Conservation (phyloP, 2,888 invertebrate genomes). For the Linnaemya vulpina region DNA sequence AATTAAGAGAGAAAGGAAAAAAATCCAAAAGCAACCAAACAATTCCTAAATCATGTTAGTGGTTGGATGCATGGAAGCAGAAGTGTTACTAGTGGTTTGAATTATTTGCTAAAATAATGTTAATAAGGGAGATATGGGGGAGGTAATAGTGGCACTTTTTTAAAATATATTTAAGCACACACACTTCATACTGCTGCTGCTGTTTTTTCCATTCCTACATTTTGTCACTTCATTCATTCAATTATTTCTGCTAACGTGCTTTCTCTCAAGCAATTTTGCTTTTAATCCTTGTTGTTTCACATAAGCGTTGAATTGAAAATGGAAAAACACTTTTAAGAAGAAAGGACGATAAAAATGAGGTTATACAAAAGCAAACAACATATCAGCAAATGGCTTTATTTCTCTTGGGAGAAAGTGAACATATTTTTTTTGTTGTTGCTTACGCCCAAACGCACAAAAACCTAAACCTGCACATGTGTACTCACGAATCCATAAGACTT, state of each 20-base stretch:
- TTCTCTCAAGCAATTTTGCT: neutral
- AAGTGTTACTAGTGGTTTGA: slow-evolving; percentile 24
- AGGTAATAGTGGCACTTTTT: slow-evolving; percentile 35
- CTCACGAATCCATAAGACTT: neutral
- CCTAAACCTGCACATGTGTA: neutral
- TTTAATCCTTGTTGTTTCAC: slow-evolving; percentile 14
- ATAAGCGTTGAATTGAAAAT: slow-evolving; percentile 16
- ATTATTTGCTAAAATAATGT: slow-evolving; percentile 4
- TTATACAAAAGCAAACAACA: slow-evolving; percentile 45
- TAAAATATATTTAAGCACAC: neutral
- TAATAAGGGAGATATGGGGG: neutral
- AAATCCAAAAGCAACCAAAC: neutral
- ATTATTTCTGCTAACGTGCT: slow-evolving; percentile 7
- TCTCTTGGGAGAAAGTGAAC: slow-evolving; percentile 46
- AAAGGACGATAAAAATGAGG: neutral
- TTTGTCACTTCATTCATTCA: slow-evolving; percentile 57
- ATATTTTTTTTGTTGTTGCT: neutral
- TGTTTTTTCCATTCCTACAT: slow-evolving; percentile 42
- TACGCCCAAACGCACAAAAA: neutral
- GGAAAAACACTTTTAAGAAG: neutral
- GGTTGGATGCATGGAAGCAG: neutral
- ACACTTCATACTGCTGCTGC: neutral
- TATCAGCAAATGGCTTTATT: slow-evolving; percentile 66
- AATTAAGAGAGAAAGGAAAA: slow-evolving; percentile 39
- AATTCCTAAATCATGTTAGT: slow-evolving; percentile 22